Evolutionary conservation across 2,888 invertebrate species (phyloP).

Genomic region (Pasiphila rectangulata): DNA sequence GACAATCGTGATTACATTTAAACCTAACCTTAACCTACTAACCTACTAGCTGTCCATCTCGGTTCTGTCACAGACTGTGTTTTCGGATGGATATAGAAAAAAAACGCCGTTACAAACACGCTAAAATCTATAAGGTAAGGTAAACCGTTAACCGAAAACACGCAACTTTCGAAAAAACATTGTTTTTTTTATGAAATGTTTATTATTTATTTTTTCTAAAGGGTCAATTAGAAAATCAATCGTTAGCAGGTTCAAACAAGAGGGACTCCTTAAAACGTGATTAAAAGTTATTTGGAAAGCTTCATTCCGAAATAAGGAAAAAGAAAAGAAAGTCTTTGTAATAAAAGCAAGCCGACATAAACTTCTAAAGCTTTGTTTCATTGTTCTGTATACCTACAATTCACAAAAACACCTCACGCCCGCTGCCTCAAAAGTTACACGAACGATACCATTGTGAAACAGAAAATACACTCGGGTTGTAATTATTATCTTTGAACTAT

Average conservation of each 20-base stretch:
- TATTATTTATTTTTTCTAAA: too few species aligned
- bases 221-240: too few species aligned
- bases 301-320: constrained; percentile 13
- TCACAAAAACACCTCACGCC: constrained; percentile 20
- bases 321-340: constrained; percentile 8
- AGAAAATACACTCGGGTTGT: constrained; percentile 7
- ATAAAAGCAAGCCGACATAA: constrained; percentile 14
- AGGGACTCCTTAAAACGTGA: neutral
- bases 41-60: too few species aligned
- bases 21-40: too few species aligned
- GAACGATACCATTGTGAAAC: constrained; percentile 2
- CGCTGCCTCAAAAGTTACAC: constrained; percentile 7
- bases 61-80: too few species aligned
- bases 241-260: neutral
- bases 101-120: too few species aligned
- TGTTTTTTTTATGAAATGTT: neutral
- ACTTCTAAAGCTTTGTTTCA: constrained; percentile 18
- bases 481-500: too few species aligned
- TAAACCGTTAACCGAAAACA: too few species aligned
- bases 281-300: constrained; percentile 3
- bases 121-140: too few species aligned
- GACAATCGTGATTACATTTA: too few species aligned
- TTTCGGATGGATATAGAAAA: too few species aligned
- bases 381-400: constrained; percentile 17
- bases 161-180: too few species aligned